phyloP scores from a whole-genome alignment of 2,888 invertebrate genomes.

The Ethmia dodecea region DNA sequence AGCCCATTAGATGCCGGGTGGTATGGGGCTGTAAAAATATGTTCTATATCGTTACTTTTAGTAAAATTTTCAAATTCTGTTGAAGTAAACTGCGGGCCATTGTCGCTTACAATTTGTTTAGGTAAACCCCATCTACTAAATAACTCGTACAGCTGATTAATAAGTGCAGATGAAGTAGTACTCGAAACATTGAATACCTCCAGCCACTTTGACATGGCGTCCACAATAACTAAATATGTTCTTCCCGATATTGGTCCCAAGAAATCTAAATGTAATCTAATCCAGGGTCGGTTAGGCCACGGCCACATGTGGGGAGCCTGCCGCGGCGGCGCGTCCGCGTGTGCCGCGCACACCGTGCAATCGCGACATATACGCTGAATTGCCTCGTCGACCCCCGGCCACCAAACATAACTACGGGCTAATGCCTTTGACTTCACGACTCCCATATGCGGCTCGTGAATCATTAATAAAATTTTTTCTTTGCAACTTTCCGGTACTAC shows the following conservation, averaged over 20 bases:
- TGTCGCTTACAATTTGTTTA: not conserved
- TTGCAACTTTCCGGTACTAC: not conserved
- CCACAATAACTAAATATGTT: conserved; percentile 1
- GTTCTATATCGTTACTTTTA: not conserved
- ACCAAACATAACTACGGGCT: too few relatives aligned
- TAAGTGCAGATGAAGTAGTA: conserved; percentile 7
- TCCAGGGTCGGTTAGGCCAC: too few relatives aligned
- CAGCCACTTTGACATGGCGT: conserved; percentile 18
- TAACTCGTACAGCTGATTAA: not conserved
- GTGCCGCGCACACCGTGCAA: too few relatives aligned
- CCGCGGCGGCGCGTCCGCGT: too few relatives aligned
- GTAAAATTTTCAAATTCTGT: not conserved
- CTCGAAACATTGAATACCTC: conserved; percentile 12
- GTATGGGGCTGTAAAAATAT: too few relatives aligned
- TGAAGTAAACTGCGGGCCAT: not conserved
- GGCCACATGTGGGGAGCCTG: too few relatives aligned
- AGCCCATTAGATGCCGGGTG: conserved; percentile 10
- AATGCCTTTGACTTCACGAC: too few relatives aligned
- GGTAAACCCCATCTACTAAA: not conserved
- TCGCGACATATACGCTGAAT: too few relatives aligned
- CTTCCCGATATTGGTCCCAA: too few relatives aligned
- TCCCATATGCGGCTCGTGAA: conserved; percentile 14
- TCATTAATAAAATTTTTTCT: conserved; percentile 10
- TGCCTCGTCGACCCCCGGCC: too few relatives aligned
- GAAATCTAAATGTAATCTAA: too few relatives aligned